Evolutionary conservation across 2,113 vertebrate species (phyloP).

Genomic region (Asarcornis scutulata): DNA sequence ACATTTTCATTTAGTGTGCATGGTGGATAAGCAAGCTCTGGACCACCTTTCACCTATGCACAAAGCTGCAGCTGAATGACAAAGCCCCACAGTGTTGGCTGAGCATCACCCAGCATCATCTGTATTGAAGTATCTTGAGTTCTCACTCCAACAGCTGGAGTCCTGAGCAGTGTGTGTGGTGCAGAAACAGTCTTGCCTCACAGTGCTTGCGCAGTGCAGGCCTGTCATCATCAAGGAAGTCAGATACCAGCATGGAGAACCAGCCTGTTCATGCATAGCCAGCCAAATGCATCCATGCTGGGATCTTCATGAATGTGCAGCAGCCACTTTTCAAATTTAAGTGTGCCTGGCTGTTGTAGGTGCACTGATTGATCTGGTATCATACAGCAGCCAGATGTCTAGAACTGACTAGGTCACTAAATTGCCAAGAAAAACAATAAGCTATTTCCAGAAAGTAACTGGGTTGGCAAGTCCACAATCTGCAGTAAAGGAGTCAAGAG

Average conservation of each 20-base stretch:
- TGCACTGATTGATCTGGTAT: background rate
- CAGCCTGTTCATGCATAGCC: background rate
- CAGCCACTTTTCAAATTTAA: background rate
- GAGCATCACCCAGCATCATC: background rate
- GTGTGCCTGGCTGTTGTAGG: fast-evolving
- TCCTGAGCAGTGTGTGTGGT: background rate
- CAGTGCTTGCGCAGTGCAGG: background rate
- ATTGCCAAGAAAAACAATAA: background rate
- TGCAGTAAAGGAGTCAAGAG: background rate
- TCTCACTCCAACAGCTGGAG: background rate
- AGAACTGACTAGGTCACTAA: background rate
- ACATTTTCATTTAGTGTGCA: background rate
- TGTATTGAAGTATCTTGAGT: background rate
- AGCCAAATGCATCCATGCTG: background rate
- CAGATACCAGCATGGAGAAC: background rate
- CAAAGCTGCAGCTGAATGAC: background rate
- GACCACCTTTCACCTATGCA: background rate
- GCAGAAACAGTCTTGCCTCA: background rate
- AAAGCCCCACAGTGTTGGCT: background rate
- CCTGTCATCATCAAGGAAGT: background rate
- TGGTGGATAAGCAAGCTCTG: background rate
- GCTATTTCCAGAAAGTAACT: background rate
- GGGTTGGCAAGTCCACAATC: conserved; percentile 14
- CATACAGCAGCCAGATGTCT: background rate
- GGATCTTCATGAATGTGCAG: background rate